These are phyloP conservation scores for Zaprionus nigranus DNA, from an alignment of 1,140 invertebrate genomes.

Conservation along the genomic window DNA sequence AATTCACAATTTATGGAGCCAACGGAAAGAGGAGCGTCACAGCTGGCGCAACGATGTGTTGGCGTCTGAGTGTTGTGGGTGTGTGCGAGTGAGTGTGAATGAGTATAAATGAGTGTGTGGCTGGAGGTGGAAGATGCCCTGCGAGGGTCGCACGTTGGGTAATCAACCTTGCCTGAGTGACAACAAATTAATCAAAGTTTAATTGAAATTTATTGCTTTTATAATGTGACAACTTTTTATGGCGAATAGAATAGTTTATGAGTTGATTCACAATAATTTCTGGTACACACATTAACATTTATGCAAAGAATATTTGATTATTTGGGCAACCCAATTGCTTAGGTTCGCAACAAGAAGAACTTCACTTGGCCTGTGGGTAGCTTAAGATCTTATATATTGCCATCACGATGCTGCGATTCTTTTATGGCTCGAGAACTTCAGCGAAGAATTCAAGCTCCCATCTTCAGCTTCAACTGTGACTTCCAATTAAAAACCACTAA, in stretches of 20 bases:
- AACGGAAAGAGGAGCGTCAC: conserved; percentile 39
- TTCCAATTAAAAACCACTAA: conserved; percentile 50
- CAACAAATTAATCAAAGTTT: conserved; percentile 20
- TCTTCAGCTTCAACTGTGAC: conserved; percentile 15
- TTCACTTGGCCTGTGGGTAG: conserved; percentile 3
- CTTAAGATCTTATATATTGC: conserved; percentile 5
- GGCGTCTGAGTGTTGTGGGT: conserved; percentile 24
- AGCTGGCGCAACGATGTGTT: conserved; percentile 31
- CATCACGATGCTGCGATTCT: conserved; percentile 26
- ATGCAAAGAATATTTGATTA: not conserved
- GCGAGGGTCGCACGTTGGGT: conserved; percentile 32
- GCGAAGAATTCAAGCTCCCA: not conserved
- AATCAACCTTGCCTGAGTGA: conserved; percentile 20
- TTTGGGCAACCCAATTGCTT: not conserved
- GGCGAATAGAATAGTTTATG: not conserved
- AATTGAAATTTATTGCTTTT: conserved; percentile 7
- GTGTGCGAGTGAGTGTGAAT: conserved; percentile 6
- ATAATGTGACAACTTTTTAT: conserved; percentile 8
- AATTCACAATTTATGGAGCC: conserved; percentile 37
- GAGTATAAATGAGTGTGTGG: conserved; percentile 11
- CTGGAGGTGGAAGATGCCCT: conserved; percentile 33
- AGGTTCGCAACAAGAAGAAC: not conserved
- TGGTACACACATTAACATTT: not conserved
- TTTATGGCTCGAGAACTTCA: conserved; percentile 16
- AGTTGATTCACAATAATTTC: not conserved